phyloP scores from a whole-genome alignment of 2,888 invertebrate species.

The Mimachlamys varia region DNA sequence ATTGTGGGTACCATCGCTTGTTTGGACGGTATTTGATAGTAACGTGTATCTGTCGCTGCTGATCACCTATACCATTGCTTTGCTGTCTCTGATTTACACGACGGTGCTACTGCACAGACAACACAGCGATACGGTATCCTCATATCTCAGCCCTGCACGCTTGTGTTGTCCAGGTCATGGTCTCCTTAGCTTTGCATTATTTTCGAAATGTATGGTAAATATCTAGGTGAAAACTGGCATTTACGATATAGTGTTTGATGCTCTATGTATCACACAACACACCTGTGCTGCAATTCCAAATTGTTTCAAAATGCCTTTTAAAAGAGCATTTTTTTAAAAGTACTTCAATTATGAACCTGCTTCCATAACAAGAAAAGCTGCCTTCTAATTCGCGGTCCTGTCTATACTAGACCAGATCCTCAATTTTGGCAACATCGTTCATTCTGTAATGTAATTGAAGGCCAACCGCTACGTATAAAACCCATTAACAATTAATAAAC shows the following conservation, averaged over 20 bases:
- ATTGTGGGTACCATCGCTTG: neutral
- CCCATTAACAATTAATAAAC: slow-evolving; percentile 23
- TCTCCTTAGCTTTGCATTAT: neutral
- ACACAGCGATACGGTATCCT: neutral
- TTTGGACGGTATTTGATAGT: slow-evolving; percentile 6
- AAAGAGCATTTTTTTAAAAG: no score
- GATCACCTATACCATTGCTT: neutral
- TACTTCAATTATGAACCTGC: no score
- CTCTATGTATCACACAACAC: no score
- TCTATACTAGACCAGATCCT: neutral
- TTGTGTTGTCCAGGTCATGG: neutral
- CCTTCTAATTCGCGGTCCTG: neutral
- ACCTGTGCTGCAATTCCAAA: no score
- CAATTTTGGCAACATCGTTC: slow-evolving; percentile 6
- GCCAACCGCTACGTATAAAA: neutral
- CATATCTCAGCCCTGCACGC: neutral
- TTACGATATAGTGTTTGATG: neutral
- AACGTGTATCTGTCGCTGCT: neutral
- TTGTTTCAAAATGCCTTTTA: no score
- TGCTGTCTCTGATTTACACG: slow-evolving; percentile 5
- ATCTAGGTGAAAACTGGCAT: neutral
- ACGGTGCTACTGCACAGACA: neutral
- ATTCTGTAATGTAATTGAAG: neutral
- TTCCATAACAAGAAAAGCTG: no score
- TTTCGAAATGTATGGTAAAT: neutral